phyloP scores from a whole-genome alignment of 1,140 invertebrate genomes.

The Scaptomyza pallida region DNA sequence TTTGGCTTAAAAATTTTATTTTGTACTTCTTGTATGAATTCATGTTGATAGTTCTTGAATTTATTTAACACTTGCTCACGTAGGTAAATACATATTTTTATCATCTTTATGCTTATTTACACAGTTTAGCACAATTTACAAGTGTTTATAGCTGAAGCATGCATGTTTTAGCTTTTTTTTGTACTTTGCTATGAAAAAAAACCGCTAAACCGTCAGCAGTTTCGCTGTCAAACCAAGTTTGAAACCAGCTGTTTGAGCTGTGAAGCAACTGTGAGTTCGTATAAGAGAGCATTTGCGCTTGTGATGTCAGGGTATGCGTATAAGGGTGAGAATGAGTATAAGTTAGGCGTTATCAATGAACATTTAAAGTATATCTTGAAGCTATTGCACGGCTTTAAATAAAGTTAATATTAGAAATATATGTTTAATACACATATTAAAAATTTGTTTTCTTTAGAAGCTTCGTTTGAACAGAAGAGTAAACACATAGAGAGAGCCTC shows the following conservation, averaged over 20 bases:
- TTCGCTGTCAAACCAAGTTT: slow-evolving; percentile 35
- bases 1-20: neutral
- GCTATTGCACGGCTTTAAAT: no score
- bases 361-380: no score
- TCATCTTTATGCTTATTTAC: slow-evolving; percentile 1
- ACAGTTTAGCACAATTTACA: neutral
- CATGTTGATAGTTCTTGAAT: neutral
- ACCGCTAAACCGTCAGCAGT: slow-evolving; percentile 6
- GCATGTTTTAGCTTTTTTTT: slow-evolving; percentile 8
- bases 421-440: no score
- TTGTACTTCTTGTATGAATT: neutral
- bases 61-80: slow-evolving; percentile 7
- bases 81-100: neutral
- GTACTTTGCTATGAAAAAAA: slow-evolving; percentile 4
- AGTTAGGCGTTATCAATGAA: no score
- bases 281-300: slow-evolving; percentile 15
- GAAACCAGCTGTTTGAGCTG: slow-evolving; percentile 27
- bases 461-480: no score
- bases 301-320: no score
- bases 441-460: no score
- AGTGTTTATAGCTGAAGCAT: neutral
- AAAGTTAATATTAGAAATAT: no score
- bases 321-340: no score
- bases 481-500: no score
- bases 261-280: neutral